These are phyloP conservation scores for Gallinago media DNA, from an alignment of 2,113 vertebrate species.

Conservation along the genomic window DNA sequence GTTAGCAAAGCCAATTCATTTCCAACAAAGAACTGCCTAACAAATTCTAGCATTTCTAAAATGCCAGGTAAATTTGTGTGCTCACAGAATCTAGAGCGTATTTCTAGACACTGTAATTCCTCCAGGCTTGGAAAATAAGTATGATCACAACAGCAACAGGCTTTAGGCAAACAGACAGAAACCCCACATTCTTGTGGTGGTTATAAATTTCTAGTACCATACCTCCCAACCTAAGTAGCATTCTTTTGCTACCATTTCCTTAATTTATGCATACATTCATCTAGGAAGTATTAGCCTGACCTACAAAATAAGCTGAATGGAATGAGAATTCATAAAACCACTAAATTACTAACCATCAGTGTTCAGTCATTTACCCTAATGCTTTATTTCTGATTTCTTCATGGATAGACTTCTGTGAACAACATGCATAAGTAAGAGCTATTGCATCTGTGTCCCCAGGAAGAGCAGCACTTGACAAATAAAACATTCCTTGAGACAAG, in stretches of 20 bases:
- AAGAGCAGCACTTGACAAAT: neutral
- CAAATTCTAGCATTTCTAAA: neutral
- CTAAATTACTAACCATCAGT: neutral
- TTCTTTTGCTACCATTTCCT: neutral
- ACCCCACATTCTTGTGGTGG: neutral
- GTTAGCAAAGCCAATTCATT: neutral
- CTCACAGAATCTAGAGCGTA: neutral
- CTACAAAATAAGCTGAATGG: neutral
- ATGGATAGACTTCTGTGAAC: neutral
- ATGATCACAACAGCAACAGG: neutral
- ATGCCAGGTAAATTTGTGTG: neutral
- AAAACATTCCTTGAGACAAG: slow-evolving; percentile 14
- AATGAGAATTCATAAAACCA: neutral
- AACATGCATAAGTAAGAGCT: neutral
- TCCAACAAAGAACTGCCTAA: neutral
- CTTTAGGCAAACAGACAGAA: neutral
- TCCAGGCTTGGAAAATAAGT: neutral
- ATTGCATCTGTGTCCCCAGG: neutral
- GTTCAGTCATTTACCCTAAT: neutral
- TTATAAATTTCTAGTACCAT: neutral
- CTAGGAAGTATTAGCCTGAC: neutral
- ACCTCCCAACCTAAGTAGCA: neutral
- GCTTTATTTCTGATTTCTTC: slow-evolving; percentile 22
- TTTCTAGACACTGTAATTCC: neutral
- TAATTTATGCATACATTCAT: neutral